phyloP scores from a whole-genome alignment of 2,888 invertebrate species.

The Chouioia cunea region DNA sequence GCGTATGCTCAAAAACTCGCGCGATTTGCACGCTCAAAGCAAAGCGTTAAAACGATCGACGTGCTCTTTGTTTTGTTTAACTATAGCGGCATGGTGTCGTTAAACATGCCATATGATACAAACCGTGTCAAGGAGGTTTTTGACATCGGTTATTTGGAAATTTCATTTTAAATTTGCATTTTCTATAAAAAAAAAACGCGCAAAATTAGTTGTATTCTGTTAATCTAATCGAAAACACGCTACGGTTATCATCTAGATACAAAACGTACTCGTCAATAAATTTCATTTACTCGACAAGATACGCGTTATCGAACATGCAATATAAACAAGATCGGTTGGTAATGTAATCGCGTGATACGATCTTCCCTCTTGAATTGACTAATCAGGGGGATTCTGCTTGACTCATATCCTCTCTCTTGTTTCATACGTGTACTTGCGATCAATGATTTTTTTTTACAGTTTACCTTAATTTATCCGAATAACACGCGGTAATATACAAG shows the following conservation, averaged over 20 bases:
- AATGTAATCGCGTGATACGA: too few species aligned
- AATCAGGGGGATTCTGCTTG: conserved; percentile 39
- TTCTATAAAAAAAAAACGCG: too few species aligned
- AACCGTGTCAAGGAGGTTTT: conserved; percentile 55
- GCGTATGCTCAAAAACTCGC: conserved; percentile 17
- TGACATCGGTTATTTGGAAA: neutral
- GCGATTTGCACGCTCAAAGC: neutral
- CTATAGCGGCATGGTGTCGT: conserved; percentile 52
- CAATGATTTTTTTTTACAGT: neutral
- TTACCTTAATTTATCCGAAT: neutral
- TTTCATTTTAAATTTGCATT: too few species aligned
- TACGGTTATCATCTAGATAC: too few species aligned
- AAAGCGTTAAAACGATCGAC: conserved; percentile 7
- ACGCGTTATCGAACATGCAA: too few species aligned
- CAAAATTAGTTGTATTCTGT: too few species aligned
- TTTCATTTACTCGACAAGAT: too few species aligned
- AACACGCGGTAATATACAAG: too few species aligned
- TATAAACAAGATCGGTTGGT: too few species aligned
- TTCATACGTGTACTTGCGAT: neutral
- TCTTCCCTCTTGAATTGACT: conserved; percentile 31
- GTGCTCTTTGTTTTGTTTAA: conserved; percentile 42
- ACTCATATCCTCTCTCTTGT: conserved; percentile 23
- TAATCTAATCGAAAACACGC: too few species aligned
- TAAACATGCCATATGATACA: conserved; percentile 53
- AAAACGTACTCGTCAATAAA: too few species aligned